Evolutionary conservation across 2,888 invertebrate species (phyloP).

Genomic region (Lucinisca nassula): DNA sequence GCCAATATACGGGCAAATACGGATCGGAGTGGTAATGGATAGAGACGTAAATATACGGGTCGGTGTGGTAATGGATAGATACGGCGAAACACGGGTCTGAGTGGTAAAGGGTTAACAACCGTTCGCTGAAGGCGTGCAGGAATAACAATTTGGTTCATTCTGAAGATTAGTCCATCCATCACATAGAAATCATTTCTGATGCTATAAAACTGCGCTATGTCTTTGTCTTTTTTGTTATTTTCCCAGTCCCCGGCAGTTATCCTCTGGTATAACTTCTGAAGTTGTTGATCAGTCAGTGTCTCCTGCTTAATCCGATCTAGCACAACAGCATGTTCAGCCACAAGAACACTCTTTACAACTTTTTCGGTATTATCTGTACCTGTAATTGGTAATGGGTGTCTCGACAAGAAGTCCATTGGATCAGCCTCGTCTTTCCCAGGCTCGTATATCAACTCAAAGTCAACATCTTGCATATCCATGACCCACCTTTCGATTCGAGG

Average conservation of each 20-base stretch:
- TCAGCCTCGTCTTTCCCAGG: constrained; percentile 43
- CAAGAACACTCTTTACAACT: neutral
- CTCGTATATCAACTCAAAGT: constrained; percentile 40
- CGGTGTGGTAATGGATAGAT: too few species aligned
- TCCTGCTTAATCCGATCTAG: neutral
- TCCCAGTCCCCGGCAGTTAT: neutral
- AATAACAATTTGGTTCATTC: constrained; percentile 22
- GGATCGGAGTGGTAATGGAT: too few species aligned
- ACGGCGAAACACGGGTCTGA: too few species aligned
- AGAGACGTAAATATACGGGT: too few species aligned
- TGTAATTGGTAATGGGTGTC: constrained; percentile 28
- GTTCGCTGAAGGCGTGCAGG: constrained; percentile 15
- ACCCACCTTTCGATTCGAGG: constrained; percentile 39
- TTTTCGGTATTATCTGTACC: constrained; percentile 1
- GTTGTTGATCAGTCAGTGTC: neutral
- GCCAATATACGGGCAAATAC: too few species aligned
- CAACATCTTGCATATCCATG: constrained; percentile 39
- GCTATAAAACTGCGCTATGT: neutral
- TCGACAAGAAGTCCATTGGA: constrained; percentile 39
- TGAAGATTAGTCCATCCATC: neutral
- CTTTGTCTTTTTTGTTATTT: neutral
- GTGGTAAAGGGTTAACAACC: constrained; percentile 9
- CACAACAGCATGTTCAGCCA: neutral
- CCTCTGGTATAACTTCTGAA: neutral
- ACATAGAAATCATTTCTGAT: constrained; percentile 20